phyloP scores from a whole-genome alignment of 2,888 invertebrate genomes.

The Lycophotia porphyrea region DNA sequence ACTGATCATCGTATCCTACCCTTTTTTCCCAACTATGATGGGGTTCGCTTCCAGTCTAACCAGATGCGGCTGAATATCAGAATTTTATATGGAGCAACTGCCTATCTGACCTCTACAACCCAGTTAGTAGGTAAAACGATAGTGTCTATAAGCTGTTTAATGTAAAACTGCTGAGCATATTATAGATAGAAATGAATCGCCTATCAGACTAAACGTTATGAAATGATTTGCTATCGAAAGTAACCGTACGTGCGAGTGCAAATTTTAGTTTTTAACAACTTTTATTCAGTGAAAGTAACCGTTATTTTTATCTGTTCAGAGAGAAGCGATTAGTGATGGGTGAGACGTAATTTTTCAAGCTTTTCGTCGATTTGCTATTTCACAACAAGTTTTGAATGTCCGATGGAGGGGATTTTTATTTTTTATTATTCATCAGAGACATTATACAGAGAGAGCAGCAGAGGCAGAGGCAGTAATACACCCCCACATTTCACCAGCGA shows the following conservation, averaged over 20 bases:
- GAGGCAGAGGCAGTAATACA: no score
- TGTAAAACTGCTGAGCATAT: neutral
- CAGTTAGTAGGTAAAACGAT: neutral
- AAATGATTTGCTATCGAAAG: constrained; percentile 53
- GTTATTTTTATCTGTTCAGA: constrained; percentile 49
- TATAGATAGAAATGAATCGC: constrained; percentile 11
- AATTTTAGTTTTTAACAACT: constrained; percentile 35
- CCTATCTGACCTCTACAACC: neutral
- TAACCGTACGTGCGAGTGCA: constrained; percentile 37
- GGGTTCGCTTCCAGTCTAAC: neutral
- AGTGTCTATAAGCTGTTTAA: neutral
- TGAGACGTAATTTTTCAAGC: constrained; percentile 60
- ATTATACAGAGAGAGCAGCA: no score
- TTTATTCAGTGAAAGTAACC: constrained; percentile 61
- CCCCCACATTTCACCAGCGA: no score
- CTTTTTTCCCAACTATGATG: neutral
- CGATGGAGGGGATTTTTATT: constrained; percentile 20
- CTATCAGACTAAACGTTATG: constrained; percentile 12
- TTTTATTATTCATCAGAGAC: no score
- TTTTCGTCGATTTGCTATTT: constrained; percentile 53
- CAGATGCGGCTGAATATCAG: neutral
- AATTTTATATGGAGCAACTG: neutral
- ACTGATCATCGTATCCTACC: neutral
- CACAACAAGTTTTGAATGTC: constrained; percentile 42
- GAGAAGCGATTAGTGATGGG: constrained; percentile 55